Base-by-base conservation (phyloP, 23 tunicate species). In the Diplosoma virens region DNA sequence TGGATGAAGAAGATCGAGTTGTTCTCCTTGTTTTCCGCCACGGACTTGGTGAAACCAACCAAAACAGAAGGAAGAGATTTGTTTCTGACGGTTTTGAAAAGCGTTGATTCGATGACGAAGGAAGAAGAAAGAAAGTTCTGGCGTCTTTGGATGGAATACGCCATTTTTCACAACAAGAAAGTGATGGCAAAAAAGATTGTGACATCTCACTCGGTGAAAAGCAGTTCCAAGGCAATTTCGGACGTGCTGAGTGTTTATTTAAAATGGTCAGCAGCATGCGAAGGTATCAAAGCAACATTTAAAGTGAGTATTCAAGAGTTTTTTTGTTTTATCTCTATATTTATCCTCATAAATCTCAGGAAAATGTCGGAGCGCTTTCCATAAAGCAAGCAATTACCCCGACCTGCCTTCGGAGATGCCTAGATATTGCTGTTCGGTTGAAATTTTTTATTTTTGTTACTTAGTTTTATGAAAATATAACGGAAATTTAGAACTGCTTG, bases 71-170 rank as follows among this genome's bases (percentile, higher is more conserved):
- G 7, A 20, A 45, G 16, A 11, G 36, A 67, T 34, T 35, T 72
- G 22, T 72, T 47, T 26, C 11, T 35, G 14, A 14, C 32, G 2
- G 66, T 71, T 14, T 54, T 21, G 14, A 28, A 71, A 37, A 18
- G 16, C 50, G 26, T 25, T 4, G 5, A 56, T 11, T 3, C 2
- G 20, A 81, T 71, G 79, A 56, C 79, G 1, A 25, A 1, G 0
- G 30, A 53, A 0, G 59, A 54, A n/a, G 28, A 63, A 66, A 21
- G 29, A 18, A 16, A 6, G 34, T 84, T 90, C 56, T 84, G 90
- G 86, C 30, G 52, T 3, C 27, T 74, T 37, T 90, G 89, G 89
- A 26, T 84, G 75, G 59, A 68, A 45, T 78, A 58, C 26, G 81
- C 85, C 3, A 65, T 61, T 27, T 30, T 24, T 6, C 32, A 9